Evolutionary conservation across 2,797 vertebrate species (phyloP).

Genomic region (Potorous gilbertii): DNA sequence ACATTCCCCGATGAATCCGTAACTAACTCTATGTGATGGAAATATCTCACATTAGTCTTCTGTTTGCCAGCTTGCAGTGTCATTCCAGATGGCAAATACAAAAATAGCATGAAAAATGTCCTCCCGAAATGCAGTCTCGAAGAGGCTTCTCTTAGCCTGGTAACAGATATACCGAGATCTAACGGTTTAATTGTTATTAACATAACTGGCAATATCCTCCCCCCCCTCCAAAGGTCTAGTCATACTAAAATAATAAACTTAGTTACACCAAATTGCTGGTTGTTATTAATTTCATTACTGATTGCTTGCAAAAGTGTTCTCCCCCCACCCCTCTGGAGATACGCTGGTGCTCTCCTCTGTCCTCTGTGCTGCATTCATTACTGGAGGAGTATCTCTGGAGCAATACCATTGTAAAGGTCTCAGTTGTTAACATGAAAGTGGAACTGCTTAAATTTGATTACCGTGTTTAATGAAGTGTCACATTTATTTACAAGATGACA

Average conservation of each 20-base stretch:
- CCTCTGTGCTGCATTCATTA: conserved; percentile 64
- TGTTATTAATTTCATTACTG: conserved; percentile 66
- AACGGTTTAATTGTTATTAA: conserved; percentile 39
- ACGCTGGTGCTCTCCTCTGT: conserved; percentile 44
- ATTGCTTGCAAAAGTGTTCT: conserved; percentile 49
- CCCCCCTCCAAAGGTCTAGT: conserved; percentile 26
- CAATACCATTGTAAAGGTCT: conserved; percentile 76
- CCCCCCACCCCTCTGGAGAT: conserved; percentile 49
- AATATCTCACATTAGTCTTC: conserved; percentile 77
- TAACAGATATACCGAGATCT: conserved; percentile 65
- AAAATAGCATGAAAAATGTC: conserved; percentile 79
- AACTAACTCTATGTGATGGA: conserved; percentile 72
- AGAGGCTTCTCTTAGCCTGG: conserved; percentile 72
- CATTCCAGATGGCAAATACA: conserved; percentile 84
- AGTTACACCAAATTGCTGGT: conserved; percentile 68
- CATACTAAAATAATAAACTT: conserved; percentile 52
- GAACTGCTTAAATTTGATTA: conserved; percentile 86
- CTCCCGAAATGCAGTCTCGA: conserved; percentile 73
- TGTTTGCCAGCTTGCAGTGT: conserved; percentile 80
- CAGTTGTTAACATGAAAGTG: conserved; percentile 82
- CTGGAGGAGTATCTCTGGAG: conserved; percentile 77
- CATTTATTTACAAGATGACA: conserved; percentile 86
- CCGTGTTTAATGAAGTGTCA: conserved; percentile 88
- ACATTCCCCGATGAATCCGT: conserved; percentile 68
- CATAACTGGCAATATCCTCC: neutral